Percentiles rank a stretch among this genome's conserved stretches.
These are phyloP conservation scores for Drosophila sechellia DNA, from an alignment of 1,140 invertebrate genomes.

Conservation along the genomic window DNA sequence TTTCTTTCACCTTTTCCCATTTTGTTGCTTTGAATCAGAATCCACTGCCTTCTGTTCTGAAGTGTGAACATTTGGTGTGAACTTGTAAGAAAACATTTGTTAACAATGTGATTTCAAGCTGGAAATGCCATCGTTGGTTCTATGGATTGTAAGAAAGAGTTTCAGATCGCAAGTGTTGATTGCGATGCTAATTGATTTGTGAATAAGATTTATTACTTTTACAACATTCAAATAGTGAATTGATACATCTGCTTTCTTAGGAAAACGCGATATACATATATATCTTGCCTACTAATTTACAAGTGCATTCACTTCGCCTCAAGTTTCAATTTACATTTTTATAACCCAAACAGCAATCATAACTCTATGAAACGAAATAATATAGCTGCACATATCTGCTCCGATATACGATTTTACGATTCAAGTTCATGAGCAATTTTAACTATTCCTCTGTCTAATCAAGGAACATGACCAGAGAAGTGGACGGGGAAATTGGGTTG, in stretches of 20 bases:
- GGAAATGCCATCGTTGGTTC: neutral
- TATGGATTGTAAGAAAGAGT: neutral
- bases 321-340: slow-evolving; percentile 25
- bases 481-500: neutral
- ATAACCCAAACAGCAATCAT: slow-evolving; percentile 34
- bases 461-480: slow-evolving; percentile 25
- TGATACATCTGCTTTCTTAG: neutral
- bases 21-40: neutral
- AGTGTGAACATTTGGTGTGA: slow-evolving; percentile 77
- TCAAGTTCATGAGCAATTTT: slow-evolving; percentile 75
- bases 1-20: slow-evolving; percentile 61
- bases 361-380: slow-evolving; percentile 28
- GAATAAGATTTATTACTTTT: neutral
- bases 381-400: slow-evolving; percentile 41
- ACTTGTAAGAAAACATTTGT: slow-evolving; percentile 55
- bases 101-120: slow-evolving; percentile 27
- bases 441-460: slow-evolving; percentile 54
- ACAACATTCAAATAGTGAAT: neutral
- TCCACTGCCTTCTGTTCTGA: slow-evolving; percentile 17
- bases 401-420: slow-evolving; percentile 55
- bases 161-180: slow-evolving; percentile 4
- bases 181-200: neutral
- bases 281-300: slow-evolving; percentile 2
- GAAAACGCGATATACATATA: neutral
- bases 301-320: slow-evolving; percentile 33